These are phyloP conservation scores for Xestia sexstrigata DNA, from an alignment of 2,888 invertebrate species.

Conservation along the genomic window DNA sequence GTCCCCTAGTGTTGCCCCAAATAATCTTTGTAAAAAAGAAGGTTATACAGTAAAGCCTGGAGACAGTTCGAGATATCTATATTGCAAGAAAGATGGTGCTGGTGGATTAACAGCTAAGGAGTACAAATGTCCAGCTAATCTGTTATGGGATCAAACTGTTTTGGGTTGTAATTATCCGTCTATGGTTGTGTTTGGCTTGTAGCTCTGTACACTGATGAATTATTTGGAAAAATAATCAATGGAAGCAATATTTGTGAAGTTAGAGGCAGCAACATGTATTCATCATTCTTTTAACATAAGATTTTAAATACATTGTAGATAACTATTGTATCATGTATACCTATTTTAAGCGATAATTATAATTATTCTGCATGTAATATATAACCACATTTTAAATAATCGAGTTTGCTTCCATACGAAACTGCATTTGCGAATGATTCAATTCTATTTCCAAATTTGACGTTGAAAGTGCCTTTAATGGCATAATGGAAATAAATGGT, in stretches of 20 bases:
- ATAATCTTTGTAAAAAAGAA: conserved; percentile 34
- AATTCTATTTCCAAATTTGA: no score
- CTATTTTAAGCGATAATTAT: not conserved
- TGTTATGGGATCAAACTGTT: conserved; percentile 79
- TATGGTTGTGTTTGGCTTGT: conserved; percentile 59
- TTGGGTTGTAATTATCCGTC: conserved; percentile 81
- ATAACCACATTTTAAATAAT: not conserved
- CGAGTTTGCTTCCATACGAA: no score
- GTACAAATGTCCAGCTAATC: conserved; percentile 77
- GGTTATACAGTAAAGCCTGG: conserved; percentile 84
- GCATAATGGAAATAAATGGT: not conserved
- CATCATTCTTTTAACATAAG: not conserved
- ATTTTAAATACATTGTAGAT: not conserved
- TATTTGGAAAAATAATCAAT: not conserved
- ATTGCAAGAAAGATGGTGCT: conserved; percentile 74
- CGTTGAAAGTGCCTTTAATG: not conserved
- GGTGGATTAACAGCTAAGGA: conserved; percentile 68
- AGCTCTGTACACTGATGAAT: not conserved
- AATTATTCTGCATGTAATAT: not conserved
- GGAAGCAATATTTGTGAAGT: no score
- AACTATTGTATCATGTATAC: not conserved
- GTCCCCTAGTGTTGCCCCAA: not conserved
- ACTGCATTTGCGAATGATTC: no score
- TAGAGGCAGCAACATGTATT: no score
- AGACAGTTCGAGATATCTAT: conserved; percentile 83